phyloP scores from a whole-genome alignment of 2,113 vertebrate species.

The Thamnaconus septentrionalis region DNA sequence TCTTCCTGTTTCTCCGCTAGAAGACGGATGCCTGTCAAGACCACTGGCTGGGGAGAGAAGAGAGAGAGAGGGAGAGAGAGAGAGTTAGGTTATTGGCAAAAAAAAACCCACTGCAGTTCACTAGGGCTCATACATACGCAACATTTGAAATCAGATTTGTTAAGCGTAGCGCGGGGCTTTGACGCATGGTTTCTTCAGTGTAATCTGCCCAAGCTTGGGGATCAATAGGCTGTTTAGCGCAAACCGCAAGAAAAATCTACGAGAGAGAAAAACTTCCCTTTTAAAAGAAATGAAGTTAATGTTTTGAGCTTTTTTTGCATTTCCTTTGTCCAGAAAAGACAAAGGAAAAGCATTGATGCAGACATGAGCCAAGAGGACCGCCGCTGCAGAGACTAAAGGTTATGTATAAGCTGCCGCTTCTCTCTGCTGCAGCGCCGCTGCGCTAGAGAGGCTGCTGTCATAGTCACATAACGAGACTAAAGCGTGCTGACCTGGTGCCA shows the following conservation, averaged over 20 bases:
- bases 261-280: no score
- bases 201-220: background rate
- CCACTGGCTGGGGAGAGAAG: slow-evolving; percentile 49
- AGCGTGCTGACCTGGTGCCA: slow-evolving; percentile 45
- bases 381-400: background rate
- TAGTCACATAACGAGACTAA: slow-evolving; percentile 50
- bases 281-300: no score
- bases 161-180: slow-evolving; percentile 8
- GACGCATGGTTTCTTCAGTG: background rate
- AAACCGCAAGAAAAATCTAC: background rate
- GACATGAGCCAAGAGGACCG: background rate
- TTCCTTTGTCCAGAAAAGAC: slow-evolving; percentile 23
- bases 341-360: background rate
- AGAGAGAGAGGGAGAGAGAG: slow-evolving; percentile 31
- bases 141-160: slow-evolving; percentile 21
- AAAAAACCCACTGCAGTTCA: slow-evolving; percentile 6
- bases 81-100: slow-evolving; percentile 28
- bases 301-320: slow-evolving; percentile 1
- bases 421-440: slow-evolving; percentile 51
- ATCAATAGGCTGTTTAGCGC: slow-evolving; percentile 15
- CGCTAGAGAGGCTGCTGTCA: slow-evolving; percentile 54
- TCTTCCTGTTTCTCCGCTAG: slow-evolving; percentile 40
- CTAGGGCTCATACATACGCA: slow-evolving; percentile 22
- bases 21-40: slow-evolving; percentile 34
- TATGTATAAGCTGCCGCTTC: slow-evolving; percentile 3